A percentile compares a stretch with the other conserved stretches of the same genome.
phyloP scores from a whole-genome alignment of 2,797 vertebrate genomes.

The Scleropages formosus region DNA sequence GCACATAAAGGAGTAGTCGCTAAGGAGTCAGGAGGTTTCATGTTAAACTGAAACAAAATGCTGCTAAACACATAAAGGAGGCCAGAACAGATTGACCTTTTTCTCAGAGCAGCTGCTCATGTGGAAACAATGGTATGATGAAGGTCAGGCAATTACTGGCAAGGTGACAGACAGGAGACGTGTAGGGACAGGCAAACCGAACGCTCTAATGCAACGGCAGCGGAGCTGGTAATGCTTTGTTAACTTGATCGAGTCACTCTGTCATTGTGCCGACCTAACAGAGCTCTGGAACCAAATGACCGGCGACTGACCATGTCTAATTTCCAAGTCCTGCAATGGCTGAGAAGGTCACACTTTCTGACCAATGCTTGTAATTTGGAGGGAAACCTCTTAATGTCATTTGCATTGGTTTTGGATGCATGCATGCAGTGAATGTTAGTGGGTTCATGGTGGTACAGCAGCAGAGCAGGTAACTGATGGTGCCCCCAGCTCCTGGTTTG shows the following conservation, averaged over 20 bases:
- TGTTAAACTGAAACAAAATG: conserved; percentile 1
- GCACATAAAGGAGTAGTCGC: background rate
- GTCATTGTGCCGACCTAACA: background rate
- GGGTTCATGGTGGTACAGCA: too few species aligned
- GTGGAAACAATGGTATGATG: conserved; percentile 1
- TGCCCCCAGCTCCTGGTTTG: too few species aligned
- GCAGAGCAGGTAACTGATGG: too few species aligned
- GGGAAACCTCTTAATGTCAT: too few species aligned
- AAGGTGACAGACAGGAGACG: conserved; percentile 5
- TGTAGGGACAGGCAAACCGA: background rate
- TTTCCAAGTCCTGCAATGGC: too few species aligned
- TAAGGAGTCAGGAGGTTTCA: background rate
- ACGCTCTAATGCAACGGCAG: background rate
- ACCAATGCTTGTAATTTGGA: too few species aligned
- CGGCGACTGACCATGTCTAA: background rate
- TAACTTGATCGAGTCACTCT: background rate
- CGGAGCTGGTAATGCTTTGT: background rate
- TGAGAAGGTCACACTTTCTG: too few species aligned
- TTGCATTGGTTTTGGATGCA: too few species aligned
- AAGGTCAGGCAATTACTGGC: conserved; percentile 3
- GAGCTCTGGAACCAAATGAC: background rate
- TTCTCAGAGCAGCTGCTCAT: conserved; percentile 6
- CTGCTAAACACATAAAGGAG: conserved; percentile 12
- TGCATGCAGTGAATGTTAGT: too few species aligned
- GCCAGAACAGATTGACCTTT: conserved; percentile 5